Evolutionary conservation across 2,797 vertebrate genomes (phyloP), one percentile per base, ranked within the genome.

Genomic region (Takifugu rubripes): DNA sequence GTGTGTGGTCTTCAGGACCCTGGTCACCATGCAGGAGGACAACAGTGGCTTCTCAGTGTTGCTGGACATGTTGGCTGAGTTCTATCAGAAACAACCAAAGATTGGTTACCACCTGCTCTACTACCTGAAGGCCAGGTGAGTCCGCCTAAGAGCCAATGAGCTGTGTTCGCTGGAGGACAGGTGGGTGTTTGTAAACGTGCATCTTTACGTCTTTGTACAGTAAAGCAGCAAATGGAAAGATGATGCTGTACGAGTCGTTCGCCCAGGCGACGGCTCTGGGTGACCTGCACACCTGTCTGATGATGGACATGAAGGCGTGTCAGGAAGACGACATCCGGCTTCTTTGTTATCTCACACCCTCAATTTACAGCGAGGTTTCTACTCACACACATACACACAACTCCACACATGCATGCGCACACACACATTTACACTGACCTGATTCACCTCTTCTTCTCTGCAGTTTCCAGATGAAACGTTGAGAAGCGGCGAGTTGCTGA

Each of bases 271-370:
- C 96, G 0, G 95, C 97, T 25, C 90, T 98, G 14, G 94, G 96
- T 0, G 96, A 98, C 44, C 90, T 98, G 36, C 96, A 98, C 87
- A 98, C 96, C 0, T 98, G 96, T 66, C 81, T 98, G 4, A 98
- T 98, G 96, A 97, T 98, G 96, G 96, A 98, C 90, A 98, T 98
- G 96, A 98, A 98, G 78, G 96, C 96, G 6, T 98, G 96, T 63
- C 96, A 98, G 83, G 96, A 98, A 63, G 96, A 98, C 0, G 96
- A 98, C 0, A 92, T 98, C 26, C 81, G 96, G 5, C 88, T 98
- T 49, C 93, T 98, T 7, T 98, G 96, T 74, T 97, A 96, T 90
- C 94, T 98, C 78, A 97, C 96, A 0, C 96, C 96, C n/a, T 96
- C 96, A 74, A 98, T 98, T 62, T 98, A 98, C 81, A 94, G 12